Percentiles rank a stretch among this genome's conserved stretches.
phyloP scores from a whole-genome alignment of 2,113 vertebrate genomes.

The Todiramphus chloris region DNA sequence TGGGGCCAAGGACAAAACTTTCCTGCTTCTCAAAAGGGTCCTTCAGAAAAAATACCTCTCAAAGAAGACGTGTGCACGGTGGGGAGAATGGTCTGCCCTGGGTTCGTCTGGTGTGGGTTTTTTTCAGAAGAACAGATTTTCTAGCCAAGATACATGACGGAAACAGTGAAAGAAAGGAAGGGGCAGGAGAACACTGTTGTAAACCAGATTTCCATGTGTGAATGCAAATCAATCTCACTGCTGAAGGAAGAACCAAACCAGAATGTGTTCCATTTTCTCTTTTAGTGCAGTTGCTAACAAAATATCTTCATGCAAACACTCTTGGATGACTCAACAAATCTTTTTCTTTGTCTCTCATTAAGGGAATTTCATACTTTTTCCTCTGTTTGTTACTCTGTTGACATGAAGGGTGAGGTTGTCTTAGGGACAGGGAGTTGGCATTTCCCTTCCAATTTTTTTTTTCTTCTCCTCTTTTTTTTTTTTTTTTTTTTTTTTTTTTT shows the following conservation, averaged over 20 bases:
- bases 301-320: neutral
- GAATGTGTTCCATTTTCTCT: conserved; percentile 36
- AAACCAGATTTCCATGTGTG: conserved; percentile 38
- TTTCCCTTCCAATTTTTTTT: conserved; percentile 62
- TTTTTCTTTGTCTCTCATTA: neutral
- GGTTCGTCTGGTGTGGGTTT: neutral
- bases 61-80: neutral
- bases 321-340: conserved; percentile 49
- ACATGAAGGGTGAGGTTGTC: neutral
- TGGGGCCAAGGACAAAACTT: neutral
- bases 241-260: conserved; percentile 31
- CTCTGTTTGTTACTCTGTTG: neutral
- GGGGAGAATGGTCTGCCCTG: neutral
- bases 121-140: conserved; percentile 1
- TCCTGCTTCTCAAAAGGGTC: neutral
- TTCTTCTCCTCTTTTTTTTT: conserved; percentile 41
- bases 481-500: neutral
- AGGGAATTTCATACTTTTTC: neutral
- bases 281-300: conserved; percentile 41
- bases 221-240: conserved; percentile 18
- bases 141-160: neutral
- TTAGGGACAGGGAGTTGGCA: conserved; percentile 46
- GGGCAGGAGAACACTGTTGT: neutral
- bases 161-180: conserved; percentile 33
- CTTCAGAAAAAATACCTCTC: neutral